phyloP scores from a whole-genome alignment of 64 coral and sea anemone species.

The Pocillopora damicornis region DNA sequence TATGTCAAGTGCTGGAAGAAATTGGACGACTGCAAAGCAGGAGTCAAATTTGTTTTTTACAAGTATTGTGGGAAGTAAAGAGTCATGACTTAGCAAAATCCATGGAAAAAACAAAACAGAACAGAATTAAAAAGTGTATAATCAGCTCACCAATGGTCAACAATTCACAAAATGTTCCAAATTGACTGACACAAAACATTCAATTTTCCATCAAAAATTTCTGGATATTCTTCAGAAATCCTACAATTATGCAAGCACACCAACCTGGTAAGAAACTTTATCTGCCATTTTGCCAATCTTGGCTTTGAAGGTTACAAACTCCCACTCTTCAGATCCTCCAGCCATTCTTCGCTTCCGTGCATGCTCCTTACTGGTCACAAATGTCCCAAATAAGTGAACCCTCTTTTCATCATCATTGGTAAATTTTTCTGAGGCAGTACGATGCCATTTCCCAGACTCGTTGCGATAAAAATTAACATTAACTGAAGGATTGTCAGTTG shows the following conservation, averaged over 20 bases:
- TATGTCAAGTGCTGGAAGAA: no score
- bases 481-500: background rate
- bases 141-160: no score
- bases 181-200: no score
- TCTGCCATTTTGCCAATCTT: slow-evolving; percentile 8
- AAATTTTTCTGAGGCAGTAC: slow-evolving; percentile 12
- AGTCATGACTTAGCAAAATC: no score
- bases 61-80: no score
- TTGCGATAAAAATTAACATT: slow-evolving; percentile 37
- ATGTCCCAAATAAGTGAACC: background rate
- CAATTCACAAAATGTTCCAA: no score
- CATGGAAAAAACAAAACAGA: no score
- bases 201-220: no score
- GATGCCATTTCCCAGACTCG: background rate
- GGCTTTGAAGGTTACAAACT: slow-evolving; percentile 26
- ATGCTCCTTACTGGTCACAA: background rate
- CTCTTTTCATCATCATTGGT: background rate
- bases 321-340: background rate
- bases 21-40: no score
- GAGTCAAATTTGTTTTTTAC: no score
- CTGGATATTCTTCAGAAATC: background rate
- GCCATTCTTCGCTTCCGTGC: background rate
- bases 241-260: background rate
- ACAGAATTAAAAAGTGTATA: no score
- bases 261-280: slow-evolving; percentile 13